Conservation (phyloP, 2,113 vertebrate species). For the Uropsilus gracilis region DNA sequence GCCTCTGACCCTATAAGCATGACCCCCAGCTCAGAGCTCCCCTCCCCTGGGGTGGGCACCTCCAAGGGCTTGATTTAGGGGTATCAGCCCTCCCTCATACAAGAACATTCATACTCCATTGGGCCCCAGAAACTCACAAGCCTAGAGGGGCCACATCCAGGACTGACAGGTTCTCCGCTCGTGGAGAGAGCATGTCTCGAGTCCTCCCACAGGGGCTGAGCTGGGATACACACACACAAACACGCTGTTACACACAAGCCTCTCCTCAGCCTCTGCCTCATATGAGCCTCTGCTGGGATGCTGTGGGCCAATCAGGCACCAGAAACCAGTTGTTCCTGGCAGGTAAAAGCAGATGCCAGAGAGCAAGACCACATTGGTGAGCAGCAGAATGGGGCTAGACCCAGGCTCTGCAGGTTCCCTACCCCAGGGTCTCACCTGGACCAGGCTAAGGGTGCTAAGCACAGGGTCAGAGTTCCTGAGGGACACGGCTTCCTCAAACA, state of each 20-base stretch:
- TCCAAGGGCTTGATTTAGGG: not conserved
- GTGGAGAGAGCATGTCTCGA: slow-evolving; percentile 86
- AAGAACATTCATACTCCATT: not conserved
- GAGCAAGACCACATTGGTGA: not conserved
- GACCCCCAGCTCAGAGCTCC: not conserved
- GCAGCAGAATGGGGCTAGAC: not conserved
- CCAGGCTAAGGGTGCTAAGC: slow-evolving; percentile 64
- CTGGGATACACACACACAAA: slow-evolving; percentile 77
- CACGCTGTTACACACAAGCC: not conserved
- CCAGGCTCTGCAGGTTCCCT: not conserved
- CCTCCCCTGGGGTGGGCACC: not conserved
- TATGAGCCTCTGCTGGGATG: not conserved
- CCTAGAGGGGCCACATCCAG: slow-evolving; percentile 86
- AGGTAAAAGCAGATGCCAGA: not conserved
- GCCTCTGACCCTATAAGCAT: not conserved
- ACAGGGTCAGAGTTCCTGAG: not conserved
- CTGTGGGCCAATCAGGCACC: not conserved
- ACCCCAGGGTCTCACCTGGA: slow-evolving; percentile 60
- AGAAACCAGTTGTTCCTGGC: not conserved
- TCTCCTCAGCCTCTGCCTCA: not conserved
- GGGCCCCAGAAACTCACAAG: slow-evolving; percentile 80
- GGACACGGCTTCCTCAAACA: slow-evolving; percentile 66
- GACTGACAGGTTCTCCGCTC: slow-evolving; percentile 75
- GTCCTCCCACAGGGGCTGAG: slow-evolving; percentile 84
- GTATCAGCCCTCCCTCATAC: not conserved